Conservation (phyloP, 2,113 vertebrate species). For the Turdus rufiventris region DNA sequence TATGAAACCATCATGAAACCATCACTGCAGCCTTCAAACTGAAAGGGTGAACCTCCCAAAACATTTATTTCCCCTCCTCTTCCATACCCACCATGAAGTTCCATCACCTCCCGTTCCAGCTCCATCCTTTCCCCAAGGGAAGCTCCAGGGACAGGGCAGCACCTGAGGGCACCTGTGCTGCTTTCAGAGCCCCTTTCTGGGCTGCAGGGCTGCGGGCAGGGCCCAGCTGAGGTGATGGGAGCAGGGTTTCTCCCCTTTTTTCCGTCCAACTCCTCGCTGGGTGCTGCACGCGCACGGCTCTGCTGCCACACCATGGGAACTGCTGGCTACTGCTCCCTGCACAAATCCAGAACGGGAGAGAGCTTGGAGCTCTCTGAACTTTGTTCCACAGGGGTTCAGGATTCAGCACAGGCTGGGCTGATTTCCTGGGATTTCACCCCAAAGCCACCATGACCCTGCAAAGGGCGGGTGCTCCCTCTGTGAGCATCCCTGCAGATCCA, state of each 20-base stretch:
- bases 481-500: accelerated
- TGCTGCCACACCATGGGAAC: constrained; percentile 76
- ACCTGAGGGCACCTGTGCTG: too few species aligned
- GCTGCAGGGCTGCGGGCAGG: background rate
- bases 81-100: accelerated
- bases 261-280: accelerated
- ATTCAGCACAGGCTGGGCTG: background rate
- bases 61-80: too few species aligned
- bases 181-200: accelerated
- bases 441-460: accelerated
- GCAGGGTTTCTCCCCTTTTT: background rate
- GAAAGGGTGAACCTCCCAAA: accelerated
- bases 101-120: accelerated
- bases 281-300: constrained; percentile 29
- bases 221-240: background rate
- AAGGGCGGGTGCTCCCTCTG: accelerated
- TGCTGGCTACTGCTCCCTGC: constrained; percentile 38
- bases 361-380: background rate
- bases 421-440: background rate
- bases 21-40: background rate
- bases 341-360: background rate
- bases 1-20: too few species aligned
- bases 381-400: background rate
- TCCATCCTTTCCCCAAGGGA: accelerated
- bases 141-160: background rate